Base-by-base conservation (phyloP, 2,113 vertebrate genomes). In the Porphyrio hochstetteri region DNA sequence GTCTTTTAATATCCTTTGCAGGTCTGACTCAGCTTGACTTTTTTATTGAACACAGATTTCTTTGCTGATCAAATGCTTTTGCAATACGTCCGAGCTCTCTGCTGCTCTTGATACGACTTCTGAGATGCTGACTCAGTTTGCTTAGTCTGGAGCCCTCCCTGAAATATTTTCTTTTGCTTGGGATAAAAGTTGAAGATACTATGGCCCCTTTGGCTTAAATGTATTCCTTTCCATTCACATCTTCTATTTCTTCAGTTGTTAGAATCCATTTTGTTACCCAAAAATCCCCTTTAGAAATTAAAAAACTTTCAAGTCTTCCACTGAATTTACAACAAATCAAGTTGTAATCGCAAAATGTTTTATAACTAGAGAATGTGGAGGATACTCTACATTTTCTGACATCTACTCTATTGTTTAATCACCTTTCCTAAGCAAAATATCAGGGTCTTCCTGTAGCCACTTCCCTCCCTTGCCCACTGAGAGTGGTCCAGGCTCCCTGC, bases 121-220 rank as follows among this genome's bases (percentile, higher is more conserved):
- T 92, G 72, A 95, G 38, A 48, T 92, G 94, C 91, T 95, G 91
- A 95, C 83, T 95, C 92, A 93, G 83, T 86, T 92, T 86, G 8
- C 81, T 91, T 57, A 83, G 17, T 52, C 74, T 95, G 72, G 61
- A 95, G 80, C 29, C 77, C 27, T 95, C 86, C 56, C 35, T 82
- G 61, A 89, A 50, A 79, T n/a, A 64, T 92, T 82, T 93, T 84
- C 13, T 86, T 27, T 75, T 75, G 33, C 52, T 80, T 83, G 65
- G 42, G 42, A 60, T 75, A 11, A 56, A 92, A 90, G 27, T 38
- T 86, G 55, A 61, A 81, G 68, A 67, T 42, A 69, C 2, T 53
- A 44, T 14, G 38, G 52, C 18, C 52, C 9, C 48, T 88, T 64
- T 64, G 56, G 27, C 64, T 75, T 46, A 48, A 75, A 91, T 35